Evolutionary conservation across 2,113 vertebrate genomes (phyloP).

Genomic region (Pyxicephalus adspersus): DNA sequence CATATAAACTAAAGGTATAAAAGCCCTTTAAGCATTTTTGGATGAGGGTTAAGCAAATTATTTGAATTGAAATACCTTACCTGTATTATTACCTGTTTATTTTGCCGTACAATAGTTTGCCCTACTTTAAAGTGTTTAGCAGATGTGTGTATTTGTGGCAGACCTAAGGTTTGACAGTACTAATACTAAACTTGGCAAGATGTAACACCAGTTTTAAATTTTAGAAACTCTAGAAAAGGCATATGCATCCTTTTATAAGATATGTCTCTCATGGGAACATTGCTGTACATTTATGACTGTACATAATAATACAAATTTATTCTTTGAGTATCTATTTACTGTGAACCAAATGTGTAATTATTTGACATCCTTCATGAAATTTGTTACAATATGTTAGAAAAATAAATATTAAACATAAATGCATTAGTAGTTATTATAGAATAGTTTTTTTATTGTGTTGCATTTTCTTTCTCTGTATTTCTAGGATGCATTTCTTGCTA

Average conservation of each 20-base stretch:
- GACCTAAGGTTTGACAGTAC: not conserved
- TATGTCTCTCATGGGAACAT: not conserved
- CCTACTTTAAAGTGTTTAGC: not conserved
- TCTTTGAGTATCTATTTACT: not conserved
- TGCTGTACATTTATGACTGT: not conserved
- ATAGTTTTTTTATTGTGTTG: slow-evolving; percentile 12
- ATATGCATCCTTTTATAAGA: not conserved
- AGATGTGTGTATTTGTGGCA: not conserved
- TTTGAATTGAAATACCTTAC: too few relatives aligned
- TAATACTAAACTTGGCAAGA: not conserved
- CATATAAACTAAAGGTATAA: too few relatives aligned
- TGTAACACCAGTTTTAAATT: too few relatives aligned
- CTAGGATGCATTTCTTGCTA: too few relatives aligned
- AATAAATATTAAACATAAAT: slow-evolving; percentile 20
- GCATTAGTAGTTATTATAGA: not conserved
- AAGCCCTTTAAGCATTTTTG: too few relatives aligned
- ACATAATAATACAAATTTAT: not conserved
- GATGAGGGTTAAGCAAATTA: too few relatives aligned
- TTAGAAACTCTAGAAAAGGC: not conserved
- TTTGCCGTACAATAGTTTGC: too few relatives aligned
- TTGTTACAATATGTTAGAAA: not conserved
- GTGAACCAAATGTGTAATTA: not conserved
- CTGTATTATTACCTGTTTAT: too few relatives aligned
- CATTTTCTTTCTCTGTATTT: not conserved
- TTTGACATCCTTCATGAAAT: not conserved